Base-by-base conservation (phyloP, 2,888 invertebrate species). In the Chouioia cunea region DNA sequence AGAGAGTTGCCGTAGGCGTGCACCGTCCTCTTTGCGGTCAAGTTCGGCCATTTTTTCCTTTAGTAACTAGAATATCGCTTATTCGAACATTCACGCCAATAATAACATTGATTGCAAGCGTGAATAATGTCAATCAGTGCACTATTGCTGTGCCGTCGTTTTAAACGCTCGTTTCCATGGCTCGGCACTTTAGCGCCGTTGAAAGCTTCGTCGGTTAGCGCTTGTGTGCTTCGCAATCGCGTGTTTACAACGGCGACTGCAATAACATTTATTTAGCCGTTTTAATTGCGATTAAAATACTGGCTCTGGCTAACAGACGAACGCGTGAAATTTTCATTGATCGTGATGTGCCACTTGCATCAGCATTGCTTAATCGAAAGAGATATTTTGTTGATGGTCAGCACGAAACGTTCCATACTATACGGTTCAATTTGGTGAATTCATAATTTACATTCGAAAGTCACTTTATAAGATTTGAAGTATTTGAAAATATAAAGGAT, bases 41-140 rank as follows among this genome's bases (percentile, higher is more conserved):
- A 56, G 20, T 2, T 20, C 14, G 6, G 2, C n/a, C 44, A 43
- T 46, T 44, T 18, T 20, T 12, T 18, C 46, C 10, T 14, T 58
- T 12, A 8, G 20, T 4, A 16, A 10, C 6, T 36, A 36, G 36
- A 27, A 48, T 54, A 48, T 60, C 16, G 46, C 48, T 54, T 47
- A 12, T 18, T 44, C 36, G 14, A 18, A 14, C 36, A 48, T 36
- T 65, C 65, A 10, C 10, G 22, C 44, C 18, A 43, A 48, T 53
- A 69, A 57, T 63, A 57, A 63, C 58, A n/a, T 27, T n/a, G 53
- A 64, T 64, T 70, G 15, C 27, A 12, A 14, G 47, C 4, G 36
- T 58, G 64, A 70, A 70, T 64, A 64, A 70, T 64, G 59, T 70
- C 64, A 46, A 64, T 70, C 57, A 70, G 58, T 4, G 23, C 46